A percentile compares a stretch with the other conserved stretches of the same genome.
Evolutionary conservation across 2,113 vertebrate genomes (phyloP).

Genomic region (Okapia johnstoni): DNA sequence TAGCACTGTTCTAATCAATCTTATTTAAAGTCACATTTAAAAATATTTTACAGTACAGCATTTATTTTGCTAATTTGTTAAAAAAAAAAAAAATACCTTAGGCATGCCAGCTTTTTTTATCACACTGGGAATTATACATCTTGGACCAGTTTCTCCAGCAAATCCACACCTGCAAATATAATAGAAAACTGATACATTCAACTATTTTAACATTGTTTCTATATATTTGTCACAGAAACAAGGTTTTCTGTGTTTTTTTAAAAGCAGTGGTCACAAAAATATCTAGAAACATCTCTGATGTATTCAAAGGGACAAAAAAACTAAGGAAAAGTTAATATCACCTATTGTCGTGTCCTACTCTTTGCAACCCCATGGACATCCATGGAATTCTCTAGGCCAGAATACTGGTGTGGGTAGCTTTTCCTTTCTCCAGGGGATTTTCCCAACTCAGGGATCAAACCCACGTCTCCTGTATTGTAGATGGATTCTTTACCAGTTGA

Average conservation of each 20-base stretch:
- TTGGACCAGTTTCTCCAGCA: conserved; percentile 97
- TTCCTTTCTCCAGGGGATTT: background rate
- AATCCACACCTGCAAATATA: conserved; percentile 91
- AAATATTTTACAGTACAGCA: background rate
- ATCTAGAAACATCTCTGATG: background rate
- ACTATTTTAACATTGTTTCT: background rate
- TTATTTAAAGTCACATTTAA: conserved; percentile 14
- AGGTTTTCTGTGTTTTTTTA: conserved; percentile 17
- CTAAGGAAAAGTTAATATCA: background rate
- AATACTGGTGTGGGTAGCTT: background rate
- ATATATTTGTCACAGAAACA: background rate
- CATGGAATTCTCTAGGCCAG: background rate
- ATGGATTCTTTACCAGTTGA: background rate
- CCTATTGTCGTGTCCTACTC: background rate
- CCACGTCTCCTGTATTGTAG: background rate
- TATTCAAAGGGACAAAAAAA: background rate
- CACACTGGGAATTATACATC: conserved; percentile 98
- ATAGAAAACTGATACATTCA: conserved; percentile 26
- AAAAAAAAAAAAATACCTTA: conserved; percentile 81
- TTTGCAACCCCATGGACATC: background rate
- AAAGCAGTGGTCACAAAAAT: background rate
- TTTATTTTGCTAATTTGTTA: conserved; percentile 15
- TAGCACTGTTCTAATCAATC: background rate
- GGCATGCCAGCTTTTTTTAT: conserved; percentile 88
- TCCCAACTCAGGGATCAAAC: background rate